Percentiles rank a stretch among this genome's conserved stretches.
Evolutionary conservation across 1,140 invertebrate genomes (phyloP).

Genomic region (Calliopsis andreniformis): DNA sequence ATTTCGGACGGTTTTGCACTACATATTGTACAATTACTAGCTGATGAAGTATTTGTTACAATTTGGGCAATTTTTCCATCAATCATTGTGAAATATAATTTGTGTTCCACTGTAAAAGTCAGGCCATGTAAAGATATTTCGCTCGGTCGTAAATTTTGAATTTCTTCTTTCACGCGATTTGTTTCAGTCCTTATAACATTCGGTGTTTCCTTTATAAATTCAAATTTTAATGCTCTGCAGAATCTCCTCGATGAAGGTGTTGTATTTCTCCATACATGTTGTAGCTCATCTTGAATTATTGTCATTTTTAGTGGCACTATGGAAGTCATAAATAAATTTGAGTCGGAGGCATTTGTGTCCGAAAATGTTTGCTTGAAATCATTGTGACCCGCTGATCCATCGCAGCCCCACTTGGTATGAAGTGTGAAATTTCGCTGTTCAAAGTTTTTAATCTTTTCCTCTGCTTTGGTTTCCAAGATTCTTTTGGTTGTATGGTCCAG

Average conservation of each 20-base stretch:
- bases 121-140: background rate
- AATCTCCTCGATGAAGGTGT: slow-evolving; percentile 23
- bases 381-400: slow-evolving; percentile 15
- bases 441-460: slow-evolving; percentile 11
- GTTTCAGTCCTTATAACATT: slow-evolving; percentile 9
- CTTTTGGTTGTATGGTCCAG: slow-evolving; percentile 18
- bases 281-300: background rate
- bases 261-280: slow-evolving; percentile 19
- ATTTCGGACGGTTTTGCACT: background rate
- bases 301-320: slow-evolving; percentile 14
- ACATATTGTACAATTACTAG: slow-evolving; percentile 15
- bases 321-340: slow-evolving; percentile 28
- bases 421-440: slow-evolving; percentile 4
- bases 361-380: slow-evolving; percentile 20
- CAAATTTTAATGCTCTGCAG: slow-evolving; percentile 28
- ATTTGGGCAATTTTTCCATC: slow-evolving; percentile 26
- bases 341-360: slow-evolving; percentile 2
- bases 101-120: slow-evolving; percentile 3
- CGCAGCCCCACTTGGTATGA: slow-evolving; percentile 24
- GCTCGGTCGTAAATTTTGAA: background rate
- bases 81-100: slow-evolving; percentile 29
- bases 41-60: slow-evolving; percentile 15
- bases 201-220: slow-evolving; percentile 11
- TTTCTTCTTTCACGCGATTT: slow-evolving; percentile 23
- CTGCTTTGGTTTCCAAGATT: slow-evolving; percentile 10